Conservation (phyloP, 2,113 vertebrate species). For the Pan paniscus region DNA sequence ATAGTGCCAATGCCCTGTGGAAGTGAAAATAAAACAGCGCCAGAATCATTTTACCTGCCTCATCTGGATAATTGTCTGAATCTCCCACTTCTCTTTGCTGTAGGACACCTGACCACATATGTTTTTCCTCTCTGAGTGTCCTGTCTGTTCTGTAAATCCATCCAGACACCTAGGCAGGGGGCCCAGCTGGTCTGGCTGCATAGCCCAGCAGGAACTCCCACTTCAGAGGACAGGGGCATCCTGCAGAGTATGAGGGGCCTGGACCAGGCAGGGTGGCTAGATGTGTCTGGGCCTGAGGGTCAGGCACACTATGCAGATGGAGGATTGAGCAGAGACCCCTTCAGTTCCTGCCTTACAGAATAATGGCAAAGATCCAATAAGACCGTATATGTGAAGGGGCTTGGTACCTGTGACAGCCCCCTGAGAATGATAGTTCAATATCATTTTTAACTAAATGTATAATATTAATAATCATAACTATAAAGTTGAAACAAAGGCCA, state of each 20-base stretch:
- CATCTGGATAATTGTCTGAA: neutral
- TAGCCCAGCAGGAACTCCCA: neutral
- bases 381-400: neutral
- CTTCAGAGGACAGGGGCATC: neutral
- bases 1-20: neutral
- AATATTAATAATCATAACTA: neutral
- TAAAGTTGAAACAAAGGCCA: neutral
- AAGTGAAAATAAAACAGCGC: neutral
- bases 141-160: neutral
- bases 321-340: neutral
- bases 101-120: neutral
- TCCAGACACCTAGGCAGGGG: neutral
- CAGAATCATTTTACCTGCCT: neutral
- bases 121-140: neutral
- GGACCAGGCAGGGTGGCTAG: neutral
- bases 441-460: neutral
- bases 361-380: neutral
- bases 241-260: neutral
- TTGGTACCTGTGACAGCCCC: neutral
- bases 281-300: neutral
- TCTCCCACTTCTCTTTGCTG: neutral
- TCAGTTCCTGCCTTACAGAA: neutral
- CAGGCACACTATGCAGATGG: neutral
- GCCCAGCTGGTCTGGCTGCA: neutral
- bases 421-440: neutral